Evolutionary conservation across 2,888 invertebrate genomes (phyloP).

Genomic region (Mantis religiosa): DNA sequence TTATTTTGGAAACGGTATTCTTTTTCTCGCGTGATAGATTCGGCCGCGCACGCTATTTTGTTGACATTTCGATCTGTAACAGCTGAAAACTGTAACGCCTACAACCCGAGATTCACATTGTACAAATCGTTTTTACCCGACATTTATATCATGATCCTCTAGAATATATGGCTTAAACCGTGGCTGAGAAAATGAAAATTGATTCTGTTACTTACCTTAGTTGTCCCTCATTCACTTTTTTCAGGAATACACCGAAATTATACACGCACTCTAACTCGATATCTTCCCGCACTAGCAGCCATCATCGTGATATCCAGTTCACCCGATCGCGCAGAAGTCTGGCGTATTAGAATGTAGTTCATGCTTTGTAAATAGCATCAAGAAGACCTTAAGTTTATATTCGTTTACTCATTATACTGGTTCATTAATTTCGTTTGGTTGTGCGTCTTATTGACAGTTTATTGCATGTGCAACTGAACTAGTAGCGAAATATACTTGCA

Average conservation of each 20-base stretch:
- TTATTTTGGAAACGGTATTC: not conserved
- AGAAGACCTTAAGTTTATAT: not conserved
- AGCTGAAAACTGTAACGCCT: conserved; percentile 13
- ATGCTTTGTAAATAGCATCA: not conserved
- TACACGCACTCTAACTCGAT: conserved; percentile 1
- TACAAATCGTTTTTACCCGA: not conserved
- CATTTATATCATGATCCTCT: not conserved
- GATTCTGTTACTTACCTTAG: conserved; percentile 10
- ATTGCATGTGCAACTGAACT: not conserved
- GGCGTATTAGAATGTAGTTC: conserved; percentile 15
- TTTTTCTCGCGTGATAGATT: not conserved
- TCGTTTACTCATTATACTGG: not conserved
- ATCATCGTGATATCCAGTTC: conserved; percentile 9
- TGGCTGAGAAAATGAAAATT: not conserved
- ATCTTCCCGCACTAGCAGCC: conserved; percentile 13
- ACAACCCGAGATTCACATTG: not conserved
- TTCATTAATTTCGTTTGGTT: not conserved
- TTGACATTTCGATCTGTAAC: conserved; percentile 8
- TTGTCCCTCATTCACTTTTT: conserved; percentile 15
- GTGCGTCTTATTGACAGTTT: not conserved
- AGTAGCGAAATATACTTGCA: not conserved
- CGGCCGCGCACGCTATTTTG: conserved; percentile 1
- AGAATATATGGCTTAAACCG: not conserved
- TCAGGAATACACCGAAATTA: conserved; percentile 13
- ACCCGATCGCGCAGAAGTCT: not conserved